Evolutionary conservation across 2,113 vertebrate species (phyloP).

Genomic region (Sclerurus mexicanus): DNA sequence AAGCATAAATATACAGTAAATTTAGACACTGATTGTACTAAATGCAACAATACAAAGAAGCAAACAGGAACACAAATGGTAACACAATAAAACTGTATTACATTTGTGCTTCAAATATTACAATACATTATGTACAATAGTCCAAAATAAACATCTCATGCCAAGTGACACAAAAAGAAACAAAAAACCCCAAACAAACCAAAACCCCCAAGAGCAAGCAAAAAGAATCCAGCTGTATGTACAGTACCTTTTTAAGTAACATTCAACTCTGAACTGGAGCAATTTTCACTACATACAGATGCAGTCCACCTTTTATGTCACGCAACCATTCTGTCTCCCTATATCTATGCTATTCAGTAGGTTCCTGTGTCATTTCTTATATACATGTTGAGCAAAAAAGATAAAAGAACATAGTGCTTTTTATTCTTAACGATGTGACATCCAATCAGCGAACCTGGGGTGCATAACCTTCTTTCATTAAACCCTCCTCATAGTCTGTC

Average conservation of each 20-base stretch:
- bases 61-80: conserved; percentile 82
- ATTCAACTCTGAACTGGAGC: conserved; percentile 80
- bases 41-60: conserved; percentile 85
- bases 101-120: conserved; percentile 99
- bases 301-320: conserved; percentile 76
- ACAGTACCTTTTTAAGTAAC: conserved; percentile 81
- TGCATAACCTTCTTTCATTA: conserved; percentile 98
- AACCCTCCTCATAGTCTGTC: conserved; percentile 98
- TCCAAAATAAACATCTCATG: conserved; percentile 99
- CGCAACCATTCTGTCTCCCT: conserved; percentile 75
- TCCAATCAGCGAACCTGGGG: conserved; percentile 92
- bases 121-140: conserved; percentile 97
- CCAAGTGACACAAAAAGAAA: conserved; percentile 87
- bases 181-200: conserved; percentile 72
- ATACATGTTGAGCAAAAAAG: conserved; percentile 78
- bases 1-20: conserved; percentile 82
- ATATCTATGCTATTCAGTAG: conserved; percentile 89
- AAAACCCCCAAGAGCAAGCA: conserved; percentile 79
- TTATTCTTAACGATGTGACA: conserved; percentile 66
- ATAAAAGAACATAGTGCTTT: conserved; percentile 85
- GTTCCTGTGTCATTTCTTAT: conserved; percentile 79
- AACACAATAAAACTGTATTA: conserved; percentile 99
- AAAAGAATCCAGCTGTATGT: conserved; percentile 78
- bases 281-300: conserved; percentile 80
- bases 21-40: conserved; percentile 85